Evolutionary conservation across 2,113 vertebrate species (phyloP), one percentile per base, ranked within the genome.

Genomic region (Gadus macrocephalus): DNA sequence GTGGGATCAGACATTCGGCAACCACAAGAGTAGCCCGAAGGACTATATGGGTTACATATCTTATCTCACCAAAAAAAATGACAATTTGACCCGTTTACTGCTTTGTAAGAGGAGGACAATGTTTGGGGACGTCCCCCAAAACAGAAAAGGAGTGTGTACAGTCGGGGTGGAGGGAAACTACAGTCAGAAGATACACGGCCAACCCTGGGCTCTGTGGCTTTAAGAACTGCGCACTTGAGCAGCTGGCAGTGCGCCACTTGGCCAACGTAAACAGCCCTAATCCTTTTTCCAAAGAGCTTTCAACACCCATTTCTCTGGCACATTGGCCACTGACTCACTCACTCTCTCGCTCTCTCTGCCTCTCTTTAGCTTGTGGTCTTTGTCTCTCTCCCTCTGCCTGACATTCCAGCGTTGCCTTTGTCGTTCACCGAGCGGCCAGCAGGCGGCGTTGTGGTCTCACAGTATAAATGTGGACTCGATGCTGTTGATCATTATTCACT

Each of bases 231-330:
- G 86, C 89, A 87, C 89, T 87, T 84, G 79, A 89, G 86, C 85
- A 82, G 83, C 82, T 92, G 89, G 89, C 87, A 82, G 81, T 2
- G 65, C 49, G 80, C 89, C 88, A 90, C 87, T 88, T 88, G 88
- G 88, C 85, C 88, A 90, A 90, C 82, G 84, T 87, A 88, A 90
- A 88, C 87, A 90, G 80, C 74, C 80, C 81, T 90, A 91, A 90
- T 90, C 90, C 88, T 90, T 90, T 91, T 91, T 89, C 90, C 90
- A 91, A 91, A 74, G 86, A 86, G 87, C 87, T 91, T 90, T 92
- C 90, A 89, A 77, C 90, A 89, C 90, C 90, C 90, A 79, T 87
- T 87, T 87, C 85, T 75, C 80, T 83, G 81, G 86, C 89, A 87
- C 82, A 83, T 79, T 59, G 66, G 75, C 79, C 85, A 78, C 76